Percentiles rank a stretch among this genome's conserved stretches.
Conservation (phyloP, 2,113 vertebrate species). For the Rousettus leschenaultii region DNA sequence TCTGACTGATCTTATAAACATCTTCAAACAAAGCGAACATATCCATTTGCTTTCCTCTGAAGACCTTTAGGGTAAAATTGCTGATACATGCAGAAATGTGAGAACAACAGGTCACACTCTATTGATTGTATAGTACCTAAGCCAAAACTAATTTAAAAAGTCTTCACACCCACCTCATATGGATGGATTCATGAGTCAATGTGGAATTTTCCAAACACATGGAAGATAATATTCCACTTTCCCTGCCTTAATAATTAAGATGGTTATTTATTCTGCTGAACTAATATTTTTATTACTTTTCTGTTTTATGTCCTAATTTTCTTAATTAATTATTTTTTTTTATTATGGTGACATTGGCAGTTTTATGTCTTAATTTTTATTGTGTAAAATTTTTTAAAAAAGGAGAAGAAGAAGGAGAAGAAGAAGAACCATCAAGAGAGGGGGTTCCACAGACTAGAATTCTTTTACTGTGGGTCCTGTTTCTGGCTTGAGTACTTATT, state of each 20-base stretch:
- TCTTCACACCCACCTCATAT: not conserved
- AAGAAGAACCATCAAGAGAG: not conserved
- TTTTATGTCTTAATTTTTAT: too few species aligned
- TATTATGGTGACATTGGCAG: too few species aligned
- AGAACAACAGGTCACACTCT: not conserved
- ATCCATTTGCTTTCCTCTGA: slow-evolving; percentile 43
- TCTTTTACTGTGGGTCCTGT: not conserved
- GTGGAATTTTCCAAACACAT: not conserved
- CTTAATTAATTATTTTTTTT: not conserved
- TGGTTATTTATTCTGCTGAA: not conserved
- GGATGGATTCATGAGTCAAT: not conserved
- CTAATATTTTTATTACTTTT: not conserved
- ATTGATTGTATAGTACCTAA: not conserved
- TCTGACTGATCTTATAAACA: slow-evolving; percentile 53
- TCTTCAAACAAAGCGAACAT: slow-evolving; percentile 59
- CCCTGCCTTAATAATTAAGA: not conserved
- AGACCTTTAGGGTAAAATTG: slow-evolving; percentile 50
- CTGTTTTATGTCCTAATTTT: not conserved
- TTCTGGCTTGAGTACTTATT: not conserved
- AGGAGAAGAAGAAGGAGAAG: too few species aligned
- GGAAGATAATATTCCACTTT: not conserved
- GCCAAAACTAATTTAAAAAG: slow-evolving; percentile 42
- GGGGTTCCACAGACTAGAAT: not conserved
- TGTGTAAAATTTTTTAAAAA: too few species aligned
- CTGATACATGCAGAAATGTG: slow-evolving; percentile 23